A percentile compares a stretch with the other conserved stretches of the same genome.
phyloP scores from a whole-genome alignment of 2,888 invertebrate genomes.

The Cyrtodaria siliqua region DNA sequence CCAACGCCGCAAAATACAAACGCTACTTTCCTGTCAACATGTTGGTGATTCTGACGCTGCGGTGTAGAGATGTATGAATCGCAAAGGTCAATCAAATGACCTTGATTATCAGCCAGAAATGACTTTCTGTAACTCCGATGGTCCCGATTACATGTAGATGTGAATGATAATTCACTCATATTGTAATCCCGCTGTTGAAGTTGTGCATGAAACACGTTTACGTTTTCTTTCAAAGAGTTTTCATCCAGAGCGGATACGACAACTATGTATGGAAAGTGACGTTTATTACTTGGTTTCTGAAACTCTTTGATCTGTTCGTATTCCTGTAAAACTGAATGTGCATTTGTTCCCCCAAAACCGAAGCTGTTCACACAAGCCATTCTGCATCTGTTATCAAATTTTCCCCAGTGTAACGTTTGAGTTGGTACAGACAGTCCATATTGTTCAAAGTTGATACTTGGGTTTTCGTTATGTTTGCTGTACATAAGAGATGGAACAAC shows the following conservation, averaged over 20 bases:
- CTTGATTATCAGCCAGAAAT: constrained; percentile 14
- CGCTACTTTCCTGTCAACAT: constrained; percentile 36
- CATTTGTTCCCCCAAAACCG: constrained; percentile 74
- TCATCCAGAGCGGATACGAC: constrained; percentile 6
- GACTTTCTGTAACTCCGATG: constrained; percentile 52
- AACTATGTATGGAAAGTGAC: not conserved
- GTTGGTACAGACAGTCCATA: constrained; percentile 47
- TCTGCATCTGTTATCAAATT: constrained; percentile 17
- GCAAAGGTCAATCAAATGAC: not conserved
- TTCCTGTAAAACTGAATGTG: constrained; percentile 63
- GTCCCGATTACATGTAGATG: constrained; percentile 64
- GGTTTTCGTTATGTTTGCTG: constrained; percentile 44
- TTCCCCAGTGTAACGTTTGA: constrained; percentile 29
- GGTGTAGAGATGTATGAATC: not conserved
- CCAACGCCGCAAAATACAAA: constrained; percentile 74
- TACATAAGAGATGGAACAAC: constrained; percentile 70
- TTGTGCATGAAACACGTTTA: constrained; percentile 15
- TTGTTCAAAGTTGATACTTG: constrained; percentile 55
- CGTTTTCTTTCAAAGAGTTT: constrained; percentile 14
- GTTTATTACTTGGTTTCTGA: not conserved
- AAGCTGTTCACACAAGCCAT: constrained; percentile 66
- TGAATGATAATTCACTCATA: constrained; percentile 36
- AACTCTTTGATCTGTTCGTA: not conserved
- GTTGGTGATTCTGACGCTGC: not conserved
- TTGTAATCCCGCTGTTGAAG: not conserved